Conservation (phyloP, 2,888 invertebrate species). For the Pardosa pseudoannulata region DNA sequence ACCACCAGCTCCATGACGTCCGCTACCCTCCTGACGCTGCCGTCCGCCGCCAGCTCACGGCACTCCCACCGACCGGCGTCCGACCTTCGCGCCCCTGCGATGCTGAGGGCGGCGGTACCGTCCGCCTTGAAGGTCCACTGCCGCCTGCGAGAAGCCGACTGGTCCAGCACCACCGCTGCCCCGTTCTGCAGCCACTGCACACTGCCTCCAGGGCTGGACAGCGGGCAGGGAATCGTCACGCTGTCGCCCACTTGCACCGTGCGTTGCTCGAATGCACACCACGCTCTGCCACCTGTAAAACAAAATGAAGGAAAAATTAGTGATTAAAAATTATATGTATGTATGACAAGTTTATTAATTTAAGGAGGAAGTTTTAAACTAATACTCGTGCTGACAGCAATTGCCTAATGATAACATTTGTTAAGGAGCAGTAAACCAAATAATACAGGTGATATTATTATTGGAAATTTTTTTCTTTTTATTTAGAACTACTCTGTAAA, state of each 20-base stretch:
- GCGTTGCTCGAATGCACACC: background rate
- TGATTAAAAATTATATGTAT: too few relatives aligned
- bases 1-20: slow-evolving; percentile 74
- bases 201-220: slow-evolving; percentile 74
- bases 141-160: slow-evolving; percentile 69
- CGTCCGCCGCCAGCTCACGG: slow-evolving; percentile 74
- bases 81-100: slow-evolving; percentile 68
- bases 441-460: too few relatives aligned
- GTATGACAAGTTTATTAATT: too few relatives aligned
- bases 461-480: too few relatives aligned
- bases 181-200: slow-evolving; percentile 74
- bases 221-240: slow-evolving; percentile 74
- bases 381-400: too few relatives aligned
- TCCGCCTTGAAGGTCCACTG: slow-evolving; percentile 74
- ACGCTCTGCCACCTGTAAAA: background rate
- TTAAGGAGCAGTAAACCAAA: too few relatives aligned
- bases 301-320: too few relatives aligned
- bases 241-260: slow-evolving; percentile 71
- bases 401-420: too few relatives aligned
- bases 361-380: too few relatives aligned
- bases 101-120: slow-evolving; percentile 73
- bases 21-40: slow-evolving; percentile 72
- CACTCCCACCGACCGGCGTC: slow-evolving; percentile 76
- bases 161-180: slow-evolving; percentile 73
- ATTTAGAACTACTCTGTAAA: too few relatives aligned